These are phyloP conservation scores for Drosophila watanabei DNA, from an alignment of 1,140 invertebrate genomes.

Conservation along the genomic window DNA sequence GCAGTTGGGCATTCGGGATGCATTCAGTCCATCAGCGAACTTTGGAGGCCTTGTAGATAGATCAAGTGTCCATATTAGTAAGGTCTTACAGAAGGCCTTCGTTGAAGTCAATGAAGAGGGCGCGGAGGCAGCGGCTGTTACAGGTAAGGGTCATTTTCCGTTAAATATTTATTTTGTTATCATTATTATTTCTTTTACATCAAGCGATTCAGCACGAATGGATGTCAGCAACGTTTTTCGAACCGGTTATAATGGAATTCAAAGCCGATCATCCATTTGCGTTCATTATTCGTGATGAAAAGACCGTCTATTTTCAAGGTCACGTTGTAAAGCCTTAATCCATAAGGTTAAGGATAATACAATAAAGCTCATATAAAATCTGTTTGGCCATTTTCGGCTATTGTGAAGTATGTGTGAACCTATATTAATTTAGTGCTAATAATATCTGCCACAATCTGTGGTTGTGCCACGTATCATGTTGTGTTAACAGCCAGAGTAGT, in stretches of 20 bases:
- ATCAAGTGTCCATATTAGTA: accelerated
- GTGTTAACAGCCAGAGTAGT: too few species aligned
- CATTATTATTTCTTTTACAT: neutral
- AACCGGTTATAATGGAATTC: too few species aligned
- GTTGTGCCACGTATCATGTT: too few species aligned
- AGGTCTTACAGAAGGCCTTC: neutral
- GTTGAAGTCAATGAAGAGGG: neutral
- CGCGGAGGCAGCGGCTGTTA: neutral
- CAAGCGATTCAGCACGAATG: too few species aligned
- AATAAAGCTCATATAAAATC: too few species aligned
- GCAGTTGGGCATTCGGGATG: neutral
- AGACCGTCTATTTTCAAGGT: neutral
- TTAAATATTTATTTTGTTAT: neutral
- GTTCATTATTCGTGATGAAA: neutral
- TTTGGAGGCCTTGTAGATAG: neutral
- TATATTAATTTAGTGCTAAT: too few species aligned
- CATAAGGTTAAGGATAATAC: too few species aligned
- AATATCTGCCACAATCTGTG: too few species aligned
- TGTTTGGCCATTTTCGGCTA: too few species aligned
- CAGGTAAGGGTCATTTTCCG: neutral
- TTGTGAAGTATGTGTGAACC: too few species aligned
- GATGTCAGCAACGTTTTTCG: too few species aligned
- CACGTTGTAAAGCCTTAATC: neutral
- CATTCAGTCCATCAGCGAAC: neutral
- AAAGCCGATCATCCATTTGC: neutral